These are phyloP conservation scores for Sylvilagus bachmani DNA, from an alignment of 2,113 vertebrate species.

Conservation along the genomic window DNA sequence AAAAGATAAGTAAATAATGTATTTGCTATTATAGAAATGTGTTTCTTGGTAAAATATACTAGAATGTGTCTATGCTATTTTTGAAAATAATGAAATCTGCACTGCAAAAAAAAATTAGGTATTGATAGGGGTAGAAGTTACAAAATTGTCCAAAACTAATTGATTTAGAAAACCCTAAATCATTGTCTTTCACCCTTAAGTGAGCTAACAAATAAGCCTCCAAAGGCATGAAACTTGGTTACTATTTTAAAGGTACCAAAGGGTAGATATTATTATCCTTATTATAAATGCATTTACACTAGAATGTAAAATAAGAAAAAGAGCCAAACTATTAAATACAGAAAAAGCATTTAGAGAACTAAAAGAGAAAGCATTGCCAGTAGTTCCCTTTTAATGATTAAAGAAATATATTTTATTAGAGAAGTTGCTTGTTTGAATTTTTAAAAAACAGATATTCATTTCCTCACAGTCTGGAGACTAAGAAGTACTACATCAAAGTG, in stretches of 20 bases:
- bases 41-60: background rate
- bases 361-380: background rate
- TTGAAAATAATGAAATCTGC: background rate
- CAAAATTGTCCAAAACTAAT: background rate
- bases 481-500: no score
- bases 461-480: background rate
- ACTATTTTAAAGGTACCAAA: background rate
- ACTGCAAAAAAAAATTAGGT: background rate
- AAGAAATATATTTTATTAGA: background rate
- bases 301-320: background rate
- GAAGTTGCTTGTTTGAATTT: background rate
- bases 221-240: background rate
- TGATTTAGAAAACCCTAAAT: background rate
- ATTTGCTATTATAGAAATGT: background rate
- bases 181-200: background rate
- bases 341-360: background rate
- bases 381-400: background rate
- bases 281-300: background rate
- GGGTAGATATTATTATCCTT: background rate
- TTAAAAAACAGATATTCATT: background rate
- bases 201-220: background rate
- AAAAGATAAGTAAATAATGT: background rate
- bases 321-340: background rate
- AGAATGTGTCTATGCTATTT: background rate
- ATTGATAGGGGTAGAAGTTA: background rate